Evolutionary conservation across 2,888 invertebrate genomes (phyloP), one percentile per base, ranked within the genome.

Genomic region (Eristalinus sepulchralis): DNA sequence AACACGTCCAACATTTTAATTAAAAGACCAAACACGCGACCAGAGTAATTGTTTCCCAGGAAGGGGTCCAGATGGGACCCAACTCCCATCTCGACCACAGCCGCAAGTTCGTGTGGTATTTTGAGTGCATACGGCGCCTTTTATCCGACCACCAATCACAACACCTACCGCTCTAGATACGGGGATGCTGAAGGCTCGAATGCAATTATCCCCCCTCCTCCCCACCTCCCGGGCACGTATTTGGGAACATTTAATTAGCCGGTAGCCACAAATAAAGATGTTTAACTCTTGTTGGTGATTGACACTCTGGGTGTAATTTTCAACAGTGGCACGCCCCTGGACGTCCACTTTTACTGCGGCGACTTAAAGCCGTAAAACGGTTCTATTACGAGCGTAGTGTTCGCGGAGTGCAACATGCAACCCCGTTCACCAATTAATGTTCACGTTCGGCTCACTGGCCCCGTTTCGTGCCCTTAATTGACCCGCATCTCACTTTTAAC

Each of bases 391-490:
- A 70, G 39, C 13, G 73, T 34, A 36, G 6, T 31, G n/a, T 39
- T n/a, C n/a, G n/a, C n/a, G 39, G 39, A 39, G 47, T 47, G 47
- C 62, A 53, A 22, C 77, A 83, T 83, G 66, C 77, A 76, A 82
- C 39, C 57, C 59, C 47, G 13, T 55, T 8, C 47, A 36, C 33
- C 34, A n/a, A 24, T 59, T 59, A 59, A 59, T 70, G 24, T 17
- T n/a, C 17, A 17, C 13, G 27, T 22, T n/a, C 36, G 34, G 22
- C 53, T 31, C 34, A 20, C 17, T 24, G 31, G n/a, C 66, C 67
- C 57, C 72, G 34, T 77, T 71, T 47, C 39, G 39, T 36, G 71
- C 53, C 83, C 60, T 59, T 73, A 78, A 83, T 78, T 83, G 78
- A 83, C 78, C 83, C n/a, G 73, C 39, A 53, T 36, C 60, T 34